phyloP scores from a whole-genome alignment of 1,140 invertebrate species.

The Kradibia gibbosae region DNA sequence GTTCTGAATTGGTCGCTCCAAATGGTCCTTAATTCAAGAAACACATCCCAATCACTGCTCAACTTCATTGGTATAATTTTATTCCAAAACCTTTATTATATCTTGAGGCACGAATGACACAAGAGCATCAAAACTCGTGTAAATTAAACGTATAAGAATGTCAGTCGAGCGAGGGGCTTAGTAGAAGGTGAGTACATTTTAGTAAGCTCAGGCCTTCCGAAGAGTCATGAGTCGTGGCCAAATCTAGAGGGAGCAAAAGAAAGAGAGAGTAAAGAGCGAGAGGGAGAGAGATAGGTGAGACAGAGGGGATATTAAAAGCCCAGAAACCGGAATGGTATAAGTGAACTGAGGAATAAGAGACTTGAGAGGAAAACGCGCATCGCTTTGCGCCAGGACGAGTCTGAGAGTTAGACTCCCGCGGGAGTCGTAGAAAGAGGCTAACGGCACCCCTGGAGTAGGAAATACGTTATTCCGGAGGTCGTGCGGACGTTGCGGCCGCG shows the following conservation, averaged over 20 bases:
- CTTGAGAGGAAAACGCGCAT: constrained; percentile 54
- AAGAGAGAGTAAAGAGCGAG: constrained; percentile 32
- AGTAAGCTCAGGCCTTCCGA: constrained; percentile 55
- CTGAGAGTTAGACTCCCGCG: constrained; percentile 66
- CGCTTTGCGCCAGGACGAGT: constrained; percentile 67
- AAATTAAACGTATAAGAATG: constrained; percentile 44
- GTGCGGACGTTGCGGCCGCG: constrained; percentile 53
- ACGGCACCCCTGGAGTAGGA: constrained; percentile 64
- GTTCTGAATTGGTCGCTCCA: neutral
- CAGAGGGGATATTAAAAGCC: constrained; percentile 58
- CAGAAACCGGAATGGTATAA: constrained; percentile 54
- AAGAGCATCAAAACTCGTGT: neutral
- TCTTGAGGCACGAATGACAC: neutral
- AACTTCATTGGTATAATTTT: neutral
- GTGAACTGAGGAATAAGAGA: constrained; percentile 60
- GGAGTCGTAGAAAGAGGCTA: constrained; percentile 63
- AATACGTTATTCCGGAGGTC: constrained; percentile 59
- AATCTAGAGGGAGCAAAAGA: constrained; percentile 32
- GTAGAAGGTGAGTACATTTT: too few species aligned
- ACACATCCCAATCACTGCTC: neutral
- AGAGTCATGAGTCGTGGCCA: neutral
- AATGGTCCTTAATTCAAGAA: neutral
- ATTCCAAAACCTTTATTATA: neutral
- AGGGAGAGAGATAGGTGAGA: neutral
- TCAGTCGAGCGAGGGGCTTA: too few species aligned